Conservation (phyloP, 2,888 invertebrate genomes). For the Seira ritae region DNA sequence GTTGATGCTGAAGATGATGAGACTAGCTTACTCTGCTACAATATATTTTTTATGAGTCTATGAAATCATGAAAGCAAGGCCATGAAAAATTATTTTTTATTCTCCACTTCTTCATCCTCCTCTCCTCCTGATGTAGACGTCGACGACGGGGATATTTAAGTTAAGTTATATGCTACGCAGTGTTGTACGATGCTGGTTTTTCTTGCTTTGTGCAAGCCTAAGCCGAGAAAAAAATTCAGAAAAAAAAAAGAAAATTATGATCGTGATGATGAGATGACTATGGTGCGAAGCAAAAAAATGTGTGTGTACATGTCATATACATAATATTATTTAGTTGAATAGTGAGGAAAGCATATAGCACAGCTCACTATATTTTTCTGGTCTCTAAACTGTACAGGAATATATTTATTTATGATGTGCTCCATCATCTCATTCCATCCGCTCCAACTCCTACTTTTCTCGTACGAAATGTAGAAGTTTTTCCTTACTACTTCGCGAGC, state of each 20-base stretch:
- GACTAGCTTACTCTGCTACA: conserved; percentile 57
- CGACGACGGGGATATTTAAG: too few species aligned
- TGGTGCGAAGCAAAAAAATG: background rate
- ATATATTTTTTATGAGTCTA: conserved; percentile 38
- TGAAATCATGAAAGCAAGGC: conserved; percentile 41
- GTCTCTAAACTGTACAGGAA: background rate
- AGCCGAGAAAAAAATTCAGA: conserved; percentile 1
- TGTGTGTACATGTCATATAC: too few species aligned
- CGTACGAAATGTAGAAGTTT: background rate
- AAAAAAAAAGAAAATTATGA: background rate
- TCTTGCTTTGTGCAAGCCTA: conserved; percentile 28
- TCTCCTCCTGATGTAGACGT: too few species aligned
- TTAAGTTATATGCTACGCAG: too few species aligned
- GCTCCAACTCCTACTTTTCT: background rate
- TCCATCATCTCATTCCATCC: background rate
- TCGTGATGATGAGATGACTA: conserved; percentile 6
- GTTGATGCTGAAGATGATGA: conserved; percentile 34
- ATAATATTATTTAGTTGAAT: too few species aligned
- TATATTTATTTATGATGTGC: background rate
- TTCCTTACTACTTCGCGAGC: too few species aligned
- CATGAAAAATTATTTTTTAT: conserved; percentile 27
- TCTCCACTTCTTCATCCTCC: background rate
- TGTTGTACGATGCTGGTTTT: conserved; percentile 26
- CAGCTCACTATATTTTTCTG: background rate
- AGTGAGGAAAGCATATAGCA: too few species aligned